These are phyloP conservation scores for Cerceris rybyensis DNA, from an alignment of 2,888 invertebrate genomes.

Conservation along the genomic window DNA sequence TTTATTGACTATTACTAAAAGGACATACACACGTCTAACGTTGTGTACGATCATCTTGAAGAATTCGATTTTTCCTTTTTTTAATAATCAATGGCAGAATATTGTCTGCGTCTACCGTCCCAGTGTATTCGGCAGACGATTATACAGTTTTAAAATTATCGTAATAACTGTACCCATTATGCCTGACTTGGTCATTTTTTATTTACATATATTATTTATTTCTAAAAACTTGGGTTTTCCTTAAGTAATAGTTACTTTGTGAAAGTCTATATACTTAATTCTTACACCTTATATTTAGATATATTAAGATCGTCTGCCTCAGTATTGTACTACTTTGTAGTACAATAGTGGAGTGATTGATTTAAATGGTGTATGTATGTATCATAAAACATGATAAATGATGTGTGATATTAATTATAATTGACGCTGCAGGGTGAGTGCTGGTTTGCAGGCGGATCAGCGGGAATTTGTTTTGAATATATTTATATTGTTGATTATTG, in stretches of 20 bases:
- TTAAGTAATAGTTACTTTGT: constrained; percentile 22
- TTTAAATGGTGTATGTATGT: constrained; percentile 53
- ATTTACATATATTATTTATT: constrained; percentile 8
- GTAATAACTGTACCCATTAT: constrained; percentile 26
- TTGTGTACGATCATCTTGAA: constrained; percentile 43
- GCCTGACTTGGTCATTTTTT: constrained; percentile 17
- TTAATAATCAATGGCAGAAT: constrained; percentile 51
- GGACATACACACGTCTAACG: constrained; percentile 49
- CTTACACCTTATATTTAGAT: constrained; percentile 18
- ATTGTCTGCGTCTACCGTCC: constrained; percentile 60
- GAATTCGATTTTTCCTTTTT: constrained; percentile 48
- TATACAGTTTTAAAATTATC: constrained; percentile 33
- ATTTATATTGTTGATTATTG: background rate
- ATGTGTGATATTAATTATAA: constrained; percentile 70
- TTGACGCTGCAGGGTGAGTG: constrained; percentile 57
- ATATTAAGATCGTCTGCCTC: constrained; percentile 54
- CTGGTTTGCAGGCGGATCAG: constrained; percentile 72
- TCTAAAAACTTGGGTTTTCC: constrained; percentile 12
- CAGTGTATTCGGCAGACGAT: constrained; percentile 64
- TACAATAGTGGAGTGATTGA: constrained; percentile 42
- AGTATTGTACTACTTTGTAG: constrained; percentile 52
- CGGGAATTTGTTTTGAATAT: constrained; percentile 30
- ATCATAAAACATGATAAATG: constrained; percentile 61
- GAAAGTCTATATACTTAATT: constrained; percentile 23
- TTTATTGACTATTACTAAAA: constrained; percentile 81